Conservation (phyloP, 2,113 vertebrate genomes). For the Prinia subflava region DNA sequence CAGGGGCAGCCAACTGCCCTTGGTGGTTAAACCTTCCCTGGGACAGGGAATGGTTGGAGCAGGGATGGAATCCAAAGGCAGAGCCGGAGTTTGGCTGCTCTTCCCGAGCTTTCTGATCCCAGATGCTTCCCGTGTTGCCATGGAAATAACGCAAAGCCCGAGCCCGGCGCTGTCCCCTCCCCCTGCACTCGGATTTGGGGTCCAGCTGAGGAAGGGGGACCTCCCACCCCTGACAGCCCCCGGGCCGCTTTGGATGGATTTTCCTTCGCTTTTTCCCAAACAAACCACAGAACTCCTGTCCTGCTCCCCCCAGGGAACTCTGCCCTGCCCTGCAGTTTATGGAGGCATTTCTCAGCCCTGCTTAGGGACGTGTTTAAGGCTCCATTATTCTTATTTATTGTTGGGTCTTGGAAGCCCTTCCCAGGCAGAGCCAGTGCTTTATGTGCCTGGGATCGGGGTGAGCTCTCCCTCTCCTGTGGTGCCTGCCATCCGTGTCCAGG, state of each 20-base stretch:
- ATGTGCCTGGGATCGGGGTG: neutral
- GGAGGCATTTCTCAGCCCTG: neutral
- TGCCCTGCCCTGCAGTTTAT: neutral
- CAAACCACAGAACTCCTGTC: too few species aligned
- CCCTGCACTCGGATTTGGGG: rapidly evolving
- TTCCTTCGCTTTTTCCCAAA: neutral
- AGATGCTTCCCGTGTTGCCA: neutral
- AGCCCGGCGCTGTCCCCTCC: neutral
- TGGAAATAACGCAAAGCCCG: neutral
- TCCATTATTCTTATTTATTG: conserved; percentile 33
- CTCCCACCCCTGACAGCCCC: neutral
- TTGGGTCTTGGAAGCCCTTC: neutral
- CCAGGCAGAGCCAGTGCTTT: neutral
- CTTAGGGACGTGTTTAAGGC: neutral
- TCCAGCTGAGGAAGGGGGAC: rapidly evolving
- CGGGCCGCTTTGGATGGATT: neutral
- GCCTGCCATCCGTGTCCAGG: neutral
- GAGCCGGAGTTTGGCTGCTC: neutral
- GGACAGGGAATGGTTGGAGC: neutral
- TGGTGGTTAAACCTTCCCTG: neutral
- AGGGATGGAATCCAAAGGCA: neutral
- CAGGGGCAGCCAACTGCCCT: neutral
- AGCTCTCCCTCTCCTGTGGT: neutral
- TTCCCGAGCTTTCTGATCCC: neutral
- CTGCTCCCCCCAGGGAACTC: neutral